These are phyloP conservation scores for Hirundichthys speculiger DNA, from an alignment of 2,113 vertebrate genomes.

Conservation along the genomic window DNA sequence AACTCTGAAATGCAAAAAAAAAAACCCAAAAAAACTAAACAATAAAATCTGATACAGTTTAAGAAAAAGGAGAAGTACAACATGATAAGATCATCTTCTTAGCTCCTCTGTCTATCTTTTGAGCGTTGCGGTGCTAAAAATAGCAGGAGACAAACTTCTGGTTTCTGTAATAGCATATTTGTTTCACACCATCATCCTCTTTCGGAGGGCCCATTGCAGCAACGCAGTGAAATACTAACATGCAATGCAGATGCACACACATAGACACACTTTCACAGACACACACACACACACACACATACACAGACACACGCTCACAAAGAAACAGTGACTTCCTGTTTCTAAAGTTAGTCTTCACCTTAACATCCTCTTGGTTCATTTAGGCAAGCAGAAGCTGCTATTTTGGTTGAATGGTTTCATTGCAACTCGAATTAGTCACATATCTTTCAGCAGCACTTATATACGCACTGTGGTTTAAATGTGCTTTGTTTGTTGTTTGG, in stretches of 20 bases:
- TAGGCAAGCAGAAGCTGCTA: conserved; percentile 72
- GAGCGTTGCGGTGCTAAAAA: conserved; percentile 64
- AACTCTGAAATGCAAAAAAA: conserved; percentile 4
- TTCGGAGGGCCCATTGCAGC: conserved; percentile 62
- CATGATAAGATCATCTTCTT: conserved; percentile 47
- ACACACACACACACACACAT: conserved; percentile 1
- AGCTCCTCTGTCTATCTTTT: conserved; percentile 49
- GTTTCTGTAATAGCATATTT: conserved; percentile 74
- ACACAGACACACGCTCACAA: conserved; percentile 31
- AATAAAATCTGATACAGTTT: conserved; percentile 28
- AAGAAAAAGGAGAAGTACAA: conserved; percentile 27
- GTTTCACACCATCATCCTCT: conserved; percentile 76
- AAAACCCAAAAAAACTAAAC: not conserved
- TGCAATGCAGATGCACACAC: conserved; percentile 21
- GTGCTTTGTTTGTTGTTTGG: conserved; percentile 52
- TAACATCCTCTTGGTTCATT: conserved; percentile 78
- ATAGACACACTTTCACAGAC: conserved; percentile 13
- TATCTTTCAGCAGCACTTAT: conserved; percentile 46
- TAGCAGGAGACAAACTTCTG: conserved; percentile 76
- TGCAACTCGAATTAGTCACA: conserved; percentile 46
- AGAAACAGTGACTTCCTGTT: conserved; percentile 78
- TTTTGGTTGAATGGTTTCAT: conserved; percentile 69
- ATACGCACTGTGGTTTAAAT: conserved; percentile 31
- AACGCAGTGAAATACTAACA: conserved; percentile 35
- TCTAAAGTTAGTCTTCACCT: conserved; percentile 79